These are phyloP conservation scores for Intellagama lesueurii DNA, from an alignment of 2,797 vertebrate species.

Conservation along the genomic window DNA sequence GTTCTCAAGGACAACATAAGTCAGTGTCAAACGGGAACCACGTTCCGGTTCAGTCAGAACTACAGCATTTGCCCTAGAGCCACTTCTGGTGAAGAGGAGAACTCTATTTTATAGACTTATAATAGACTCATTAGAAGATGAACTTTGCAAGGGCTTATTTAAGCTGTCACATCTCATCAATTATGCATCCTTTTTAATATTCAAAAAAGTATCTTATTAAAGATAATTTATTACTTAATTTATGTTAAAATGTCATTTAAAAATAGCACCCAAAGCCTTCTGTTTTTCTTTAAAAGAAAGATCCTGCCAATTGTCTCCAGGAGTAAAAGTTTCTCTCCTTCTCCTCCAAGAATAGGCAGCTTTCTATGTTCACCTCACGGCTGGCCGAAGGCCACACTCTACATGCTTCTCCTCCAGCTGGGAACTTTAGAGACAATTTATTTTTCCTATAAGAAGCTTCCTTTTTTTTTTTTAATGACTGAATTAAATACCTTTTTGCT, in stretches of 20 bases:
- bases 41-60: slow-evolving; percentile 25
- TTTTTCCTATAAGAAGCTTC: slow-evolving; percentile 39
- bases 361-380: slow-evolving; percentile 47
- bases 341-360: slow-evolving; percentile 36
- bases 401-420: slow-evolving; percentile 53
- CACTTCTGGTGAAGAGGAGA: slow-evolving; percentile 18
- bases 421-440: slow-evolving; percentile 48
- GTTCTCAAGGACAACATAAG: background rate
- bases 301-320: background rate
- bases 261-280: slow-evolving; percentile 43
- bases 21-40: background rate
- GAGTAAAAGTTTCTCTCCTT: background rate
- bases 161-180: slow-evolving; percentile 36
- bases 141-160: slow-evolving; percentile 48
- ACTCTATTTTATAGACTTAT: slow-evolving; percentile 31
- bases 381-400: slow-evolving; percentile 40
- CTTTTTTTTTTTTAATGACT: slow-evolving; percentile 32
- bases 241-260: slow-evolving; percentile 45
- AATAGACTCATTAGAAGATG: slow-evolving; percentile 25
- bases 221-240: slow-evolving; percentile 54
- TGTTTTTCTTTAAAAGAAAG: background rate
- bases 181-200: slow-evolving; percentile 35
- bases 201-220: slow-evolving; percentile 52
- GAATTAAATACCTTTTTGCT: slow-evolving; percentile 30
- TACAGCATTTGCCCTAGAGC: slow-evolving; percentile 21